Evolutionary conservation across 2,113 vertebrate genomes (phyloP).

Genomic region (Hypanus sabinus): DNA sequence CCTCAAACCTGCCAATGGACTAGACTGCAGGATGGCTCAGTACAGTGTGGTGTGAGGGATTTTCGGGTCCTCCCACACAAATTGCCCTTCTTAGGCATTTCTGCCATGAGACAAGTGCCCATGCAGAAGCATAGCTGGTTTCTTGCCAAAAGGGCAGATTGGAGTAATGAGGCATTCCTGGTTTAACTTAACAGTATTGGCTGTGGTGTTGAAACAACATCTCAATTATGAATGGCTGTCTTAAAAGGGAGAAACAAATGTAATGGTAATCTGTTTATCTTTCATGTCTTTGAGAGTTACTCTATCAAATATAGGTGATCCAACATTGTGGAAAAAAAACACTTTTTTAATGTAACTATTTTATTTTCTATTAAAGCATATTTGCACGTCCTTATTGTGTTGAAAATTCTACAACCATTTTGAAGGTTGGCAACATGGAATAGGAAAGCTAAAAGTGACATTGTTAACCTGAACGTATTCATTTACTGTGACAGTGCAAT

Average conservation of each 20-base stretch:
- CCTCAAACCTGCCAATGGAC: neutral
- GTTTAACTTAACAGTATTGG: neutral
- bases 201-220: neutral
- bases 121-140: neutral
- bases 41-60: neutral
- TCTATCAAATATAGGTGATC: neutral
- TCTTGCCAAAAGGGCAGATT: neutral
- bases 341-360: neutral
- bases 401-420: neutral
- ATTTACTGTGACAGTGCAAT: constrained; percentile 9
- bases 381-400: constrained; percentile 27
- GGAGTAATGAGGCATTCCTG: neutral
- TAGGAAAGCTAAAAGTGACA: neutral
- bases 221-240: neutral
- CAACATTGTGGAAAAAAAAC: neutral
- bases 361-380: neutral
- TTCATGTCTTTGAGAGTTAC: neutral
- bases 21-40: neutral
- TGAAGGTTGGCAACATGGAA: neutral
- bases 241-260: neutral
- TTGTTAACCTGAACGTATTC: neutral
- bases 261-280: neutral
- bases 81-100: neutral
- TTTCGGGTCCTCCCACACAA: neutral
- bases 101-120: neutral